Evolutionary conservation across 2,797 vertebrate species (phyloP).

Genomic region (Coregonus sp.): DNA sequence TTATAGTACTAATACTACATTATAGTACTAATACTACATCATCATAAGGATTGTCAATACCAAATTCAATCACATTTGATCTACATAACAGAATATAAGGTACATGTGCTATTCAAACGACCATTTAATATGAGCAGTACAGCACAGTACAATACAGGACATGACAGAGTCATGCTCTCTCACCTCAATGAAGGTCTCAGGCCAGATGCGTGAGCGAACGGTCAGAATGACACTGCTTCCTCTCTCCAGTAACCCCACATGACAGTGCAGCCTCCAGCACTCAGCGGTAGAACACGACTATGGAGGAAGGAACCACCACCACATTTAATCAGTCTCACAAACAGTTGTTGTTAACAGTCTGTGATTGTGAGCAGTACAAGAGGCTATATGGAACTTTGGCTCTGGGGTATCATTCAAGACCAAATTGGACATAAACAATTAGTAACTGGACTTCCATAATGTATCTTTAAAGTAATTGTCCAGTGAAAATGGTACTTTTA

Average conservation of each 20-base stretch:
- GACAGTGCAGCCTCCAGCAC: slow-evolving; percentile 83
- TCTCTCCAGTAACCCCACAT: slow-evolving; percentile 76
- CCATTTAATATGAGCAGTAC: too few species aligned
- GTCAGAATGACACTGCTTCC: slow-evolving; percentile 79
- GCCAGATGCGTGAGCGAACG: slow-evolving; percentile 83
- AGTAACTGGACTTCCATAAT: too few species aligned
- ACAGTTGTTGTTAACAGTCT: neutral
- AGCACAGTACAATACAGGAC: neutral
- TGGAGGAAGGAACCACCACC: neutral
- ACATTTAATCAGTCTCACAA: too few species aligned
- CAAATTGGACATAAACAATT: neutral
- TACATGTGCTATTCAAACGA: too few species aligned
- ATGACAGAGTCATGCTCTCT: slow-evolving; percentile 12
- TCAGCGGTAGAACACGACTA: slow-evolving; percentile 82
- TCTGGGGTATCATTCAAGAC: neutral
- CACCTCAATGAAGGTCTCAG: slow-evolving; percentile 84
- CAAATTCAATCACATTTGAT: too few species aligned
- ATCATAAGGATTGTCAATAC: too few species aligned
- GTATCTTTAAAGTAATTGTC: too few species aligned
- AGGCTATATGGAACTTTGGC: neutral
- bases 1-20: too few species aligned
- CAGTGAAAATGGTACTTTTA: too few species aligned
- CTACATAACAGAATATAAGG: too few species aligned
- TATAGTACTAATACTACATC: too few species aligned
- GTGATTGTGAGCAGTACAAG: neutral